Percentiles rank a stretch among this genome's conserved stretches.
Conservation (phyloP, 2,113 vertebrate species). For the Motacilla tschutschensis region DNA sequence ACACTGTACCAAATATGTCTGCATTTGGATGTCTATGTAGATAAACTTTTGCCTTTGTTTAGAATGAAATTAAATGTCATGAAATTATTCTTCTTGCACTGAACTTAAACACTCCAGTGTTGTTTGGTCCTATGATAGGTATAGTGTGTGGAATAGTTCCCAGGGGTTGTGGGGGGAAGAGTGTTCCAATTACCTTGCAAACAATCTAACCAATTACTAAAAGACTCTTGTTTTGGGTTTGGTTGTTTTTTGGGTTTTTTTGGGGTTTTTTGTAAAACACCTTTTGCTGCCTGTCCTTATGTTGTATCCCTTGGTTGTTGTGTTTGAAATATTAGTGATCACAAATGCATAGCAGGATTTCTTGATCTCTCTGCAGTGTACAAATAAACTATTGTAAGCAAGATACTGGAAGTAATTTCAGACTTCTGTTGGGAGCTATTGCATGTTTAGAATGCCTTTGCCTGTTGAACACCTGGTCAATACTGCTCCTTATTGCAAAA, state of each 20-base stretch:
- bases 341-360: constrained; percentile 66
- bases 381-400: constrained; percentile 77
- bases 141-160: background rate
- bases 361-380: constrained; percentile 60
- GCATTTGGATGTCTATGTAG: constrained; percentile 45
- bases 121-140: constrained; percentile 36
- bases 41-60: constrained; percentile 56
- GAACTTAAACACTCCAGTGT: constrained; percentile 71
- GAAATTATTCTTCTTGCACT: constrained; percentile 71
- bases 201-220: constrained; percentile 34
- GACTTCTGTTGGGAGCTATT: constrained; percentile 64
- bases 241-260: background rate
- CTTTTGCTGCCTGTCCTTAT: constrained; percentile 63
- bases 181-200: constrained; percentile 31
- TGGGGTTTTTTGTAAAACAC: background rate
- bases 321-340: constrained; percentile 65
- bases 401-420: constrained; percentile 69
- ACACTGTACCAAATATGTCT: constrained; percentile 63
- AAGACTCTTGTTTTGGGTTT: background rate
- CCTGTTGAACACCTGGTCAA: constrained; percentile 54
- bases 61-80: constrained; percentile 61
- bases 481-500: constrained; percentile 51
- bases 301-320: constrained; percentile 63
- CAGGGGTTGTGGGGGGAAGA: background rate
- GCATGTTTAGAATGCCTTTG: constrained; percentile 58